These are phyloP conservation scores for Macaria liturata DNA, from an alignment of 2,888 invertebrate species.

Conservation along the genomic window DNA sequence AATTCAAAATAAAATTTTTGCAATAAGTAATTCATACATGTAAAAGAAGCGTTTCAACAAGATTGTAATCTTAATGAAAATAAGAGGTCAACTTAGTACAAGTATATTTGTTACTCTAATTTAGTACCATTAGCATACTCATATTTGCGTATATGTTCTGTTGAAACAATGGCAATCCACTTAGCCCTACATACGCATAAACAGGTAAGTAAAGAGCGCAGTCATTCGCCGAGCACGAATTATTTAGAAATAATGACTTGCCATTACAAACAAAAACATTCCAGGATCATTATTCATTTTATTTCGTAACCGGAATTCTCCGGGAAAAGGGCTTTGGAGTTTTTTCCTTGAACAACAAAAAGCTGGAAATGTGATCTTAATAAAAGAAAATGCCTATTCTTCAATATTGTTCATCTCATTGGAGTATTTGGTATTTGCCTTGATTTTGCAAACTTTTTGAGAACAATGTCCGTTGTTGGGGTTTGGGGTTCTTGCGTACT, in stretches of 20 bases:
- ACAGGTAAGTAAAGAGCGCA: constrained; percentile 27
- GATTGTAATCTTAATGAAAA: too few species aligned
- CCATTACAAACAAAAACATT: constrained; percentile 43
- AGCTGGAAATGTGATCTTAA: constrained; percentile 28
- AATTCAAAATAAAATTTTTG: too few species aligned
- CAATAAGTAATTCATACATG: too few species aligned
- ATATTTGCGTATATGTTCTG: too few species aligned
- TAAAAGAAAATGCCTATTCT: constrained; percentile 24
- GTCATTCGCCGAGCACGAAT: constrained; percentile 39
- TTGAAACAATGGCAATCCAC: constrained; percentile 11
- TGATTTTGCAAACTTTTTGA: constrained; percentile 23
- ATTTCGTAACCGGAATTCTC: constrained; percentile 28
- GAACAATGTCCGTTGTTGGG: constrained; percentile 8
- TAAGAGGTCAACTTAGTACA: too few species aligned
- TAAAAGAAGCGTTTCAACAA: too few species aligned
- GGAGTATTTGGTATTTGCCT: constrained; percentile 24
- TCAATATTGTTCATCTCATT: constrained; percentile 22
- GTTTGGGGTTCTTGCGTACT: too few species aligned
- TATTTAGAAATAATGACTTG: constrained; percentile 52
- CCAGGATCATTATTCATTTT: constrained; percentile 46
- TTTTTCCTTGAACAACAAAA: constrained; percentile 23
- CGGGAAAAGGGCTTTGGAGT: constrained; percentile 20
- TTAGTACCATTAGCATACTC: too few species aligned
- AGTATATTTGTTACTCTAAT: too few species aligned
- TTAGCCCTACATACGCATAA: constrained; percentile 8